A percentile compares a stretch with the other conserved stretches of the same genome.
phyloP scores from a whole-genome alignment of 2,797 vertebrate genomes.

The Heterohyrax brucei region DNA sequence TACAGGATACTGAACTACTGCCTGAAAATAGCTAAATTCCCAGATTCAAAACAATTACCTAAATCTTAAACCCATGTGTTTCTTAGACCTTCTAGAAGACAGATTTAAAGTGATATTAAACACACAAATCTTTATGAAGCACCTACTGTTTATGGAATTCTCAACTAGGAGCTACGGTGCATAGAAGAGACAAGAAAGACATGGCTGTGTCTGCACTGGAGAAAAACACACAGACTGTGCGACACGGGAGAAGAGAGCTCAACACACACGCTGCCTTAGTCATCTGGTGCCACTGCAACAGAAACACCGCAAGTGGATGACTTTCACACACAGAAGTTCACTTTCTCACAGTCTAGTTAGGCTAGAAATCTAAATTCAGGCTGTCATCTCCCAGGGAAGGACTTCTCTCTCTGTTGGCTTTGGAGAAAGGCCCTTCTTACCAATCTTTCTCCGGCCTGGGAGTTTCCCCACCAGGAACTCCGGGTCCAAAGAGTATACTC shows the following conservation, averaged over 20 bases:
- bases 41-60: background rate
- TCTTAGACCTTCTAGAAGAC: background rate
- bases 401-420: too few species aligned
- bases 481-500: too few species aligned
- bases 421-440: too few species aligned
- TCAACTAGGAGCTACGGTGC: fast-evolving
- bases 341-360: too few species aligned
- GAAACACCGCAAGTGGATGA: too few species aligned
- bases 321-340: too few species aligned
- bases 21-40: background rate
- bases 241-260: background rate
- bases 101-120: background rate
- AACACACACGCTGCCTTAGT: background rate
- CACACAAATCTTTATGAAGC: background rate
- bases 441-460: too few species aligned
- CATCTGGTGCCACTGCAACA: too few species aligned
- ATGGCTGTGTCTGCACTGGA: background rate
- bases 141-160: background rate
- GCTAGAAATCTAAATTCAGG: too few species aligned
- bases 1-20: background rate
- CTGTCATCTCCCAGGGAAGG: too few species aligned
- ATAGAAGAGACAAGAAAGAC: background rate
- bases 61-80: background rate
- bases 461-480: too few species aligned
- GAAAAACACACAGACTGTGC: background rate